A percentile compares a stretch with the other conserved stretches of the same genome.
Conservation (phyloP, 2,888 invertebrate genomes). For the Plebejus argus region DNA sequence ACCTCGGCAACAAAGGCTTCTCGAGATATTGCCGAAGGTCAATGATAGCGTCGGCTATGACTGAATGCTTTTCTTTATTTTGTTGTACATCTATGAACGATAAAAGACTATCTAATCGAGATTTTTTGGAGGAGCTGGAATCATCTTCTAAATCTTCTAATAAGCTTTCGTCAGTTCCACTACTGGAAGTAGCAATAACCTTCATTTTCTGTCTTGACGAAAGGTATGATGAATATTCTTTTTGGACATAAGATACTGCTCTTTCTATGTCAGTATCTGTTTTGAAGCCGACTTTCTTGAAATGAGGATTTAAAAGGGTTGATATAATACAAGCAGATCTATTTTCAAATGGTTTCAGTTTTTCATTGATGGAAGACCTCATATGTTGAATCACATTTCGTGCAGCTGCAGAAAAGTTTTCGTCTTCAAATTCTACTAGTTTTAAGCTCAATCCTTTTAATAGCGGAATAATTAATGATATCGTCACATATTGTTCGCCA, state of each 20-base stretch:
- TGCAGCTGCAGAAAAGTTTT: slow-evolving; percentile 25
- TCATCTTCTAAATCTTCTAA: not conserved
- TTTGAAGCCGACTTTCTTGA: slow-evolving; percentile 39
- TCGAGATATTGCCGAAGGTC: not conserved
- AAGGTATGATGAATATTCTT: not conserved
- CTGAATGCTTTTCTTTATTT: too few species aligned
- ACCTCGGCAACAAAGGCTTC: not conserved
- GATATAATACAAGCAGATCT: slow-evolving; percentile 39
- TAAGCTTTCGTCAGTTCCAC: too few species aligned
- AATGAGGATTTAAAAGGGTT: slow-evolving; percentile 40
- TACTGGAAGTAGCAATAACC: too few species aligned
- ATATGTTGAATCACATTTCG: slow-evolving; percentile 31
- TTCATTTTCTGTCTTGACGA: too few species aligned
- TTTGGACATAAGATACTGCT: slow-evolving; percentile 31
- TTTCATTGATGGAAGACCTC: slow-evolving; percentile 22
- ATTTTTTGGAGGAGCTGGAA: not conserved
- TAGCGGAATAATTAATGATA: slow-evolving; percentile 33
- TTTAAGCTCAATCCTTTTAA: slow-evolving; percentile 33
- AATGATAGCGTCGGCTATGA: not conserved
- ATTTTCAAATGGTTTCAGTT: slow-evolving; percentile 37
- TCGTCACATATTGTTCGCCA: slow-evolving; percentile 35
- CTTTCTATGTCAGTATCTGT: slow-evolving; percentile 37
- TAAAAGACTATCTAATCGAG: not conserved
- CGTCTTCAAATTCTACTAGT: slow-evolving; percentile 29
- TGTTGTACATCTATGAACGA: not conserved